Base-by-base conservation (phyloP, 2,888 invertebrate genomes). In the Sericinus montela region DNA sequence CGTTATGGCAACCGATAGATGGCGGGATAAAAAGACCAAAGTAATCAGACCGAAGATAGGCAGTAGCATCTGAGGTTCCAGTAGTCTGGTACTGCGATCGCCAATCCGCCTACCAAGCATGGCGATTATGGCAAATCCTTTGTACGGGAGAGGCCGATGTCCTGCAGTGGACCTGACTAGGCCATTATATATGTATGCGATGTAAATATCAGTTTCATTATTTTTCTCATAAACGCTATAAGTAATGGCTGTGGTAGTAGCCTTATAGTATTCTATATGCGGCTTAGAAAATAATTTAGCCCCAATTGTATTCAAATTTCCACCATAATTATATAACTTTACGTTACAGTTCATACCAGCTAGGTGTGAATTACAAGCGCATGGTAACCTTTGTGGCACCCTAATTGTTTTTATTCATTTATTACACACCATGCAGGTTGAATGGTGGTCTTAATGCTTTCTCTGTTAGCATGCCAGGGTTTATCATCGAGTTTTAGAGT, bases 341-440 rank as follows among this genome's bases (percentile, higher is more conserved):
- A 63, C 44, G 45, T 32, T 35, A 23, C 48, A 36, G 15, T 32
- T 42, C 39, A 11, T 45, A 41, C 38, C 25, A 45, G 44, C 48
- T 51, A 32, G 37, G 38, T 23, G 45, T 25, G 36, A 40, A 8
- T 34, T 44, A 14, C 7, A 32, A 39, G 38, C 48, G 67, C 52
- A 55, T 44, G 36, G 7, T 28, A 46, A 70, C 60, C 46, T 63
- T 75, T 58, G 79, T 64, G 53, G 41, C 56, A 51, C 52, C 60
- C 68, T 80, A 79, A 82, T 82, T 84, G 80, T 83, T 84, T 84
- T 83, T 83, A 85, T 84, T 76, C 80, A 79, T 85, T 84, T 84
- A 85, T 81, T 70, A 67, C 72, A 46, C 59, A 59, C 69, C 65
- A 72, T 74, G 74, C 71, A 72, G 59, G 60, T 67, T 68, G 70